Base-by-base conservation (phyloP, 2,888 invertebrate genomes). In the Drosophila infuscata region DNA sequence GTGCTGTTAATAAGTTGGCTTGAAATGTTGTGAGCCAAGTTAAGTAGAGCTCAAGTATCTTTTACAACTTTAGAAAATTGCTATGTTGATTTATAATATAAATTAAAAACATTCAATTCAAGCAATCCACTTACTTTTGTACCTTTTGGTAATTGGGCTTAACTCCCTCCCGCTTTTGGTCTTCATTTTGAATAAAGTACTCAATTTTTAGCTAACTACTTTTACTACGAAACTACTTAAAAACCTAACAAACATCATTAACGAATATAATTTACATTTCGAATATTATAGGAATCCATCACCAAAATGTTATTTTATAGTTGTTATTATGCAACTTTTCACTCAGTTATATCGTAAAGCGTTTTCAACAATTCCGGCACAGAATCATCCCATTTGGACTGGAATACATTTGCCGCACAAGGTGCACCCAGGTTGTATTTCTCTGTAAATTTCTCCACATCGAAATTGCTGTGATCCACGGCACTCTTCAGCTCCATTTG, bases 381-480 rank as follows among this genome's bases (percentile, higher is more conserved):
- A 71, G 92, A 94, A 82, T 96, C 96, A 91, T 97, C 97, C 92
- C 94, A 97, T 82, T 96, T 94, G 0, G 97, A 96, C 89, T 95
- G 95, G 91, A 95, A 97, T 89, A 97, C 95, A 91, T 97, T 97
- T 32, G 96, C 97, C 51, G 96, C 97, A 64, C 97, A 91, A 0
- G 97, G 97, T 59, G 94, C 92, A 6, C 95, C 96, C 35, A 98
- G 93, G 0, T 95, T 94, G 92, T 97, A 96, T 85, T 97, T 97
- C 54, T 94, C 91, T 0, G 96, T 78, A 12, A 91, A 91, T 11
- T 77, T 78, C 46, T 61, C 61, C 20, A 89, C 65, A 59, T 86
- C 82, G 25, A 95, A 59, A 93, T 93, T 60, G 94, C 94, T 52
- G 94, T 30, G 92, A 94, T 63, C 96, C 5, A 81, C 78, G n/a